Evolutionary conservation across 2,797 vertebrate genomes (phyloP).

Genomic region (Amniataba percoides): DNA sequence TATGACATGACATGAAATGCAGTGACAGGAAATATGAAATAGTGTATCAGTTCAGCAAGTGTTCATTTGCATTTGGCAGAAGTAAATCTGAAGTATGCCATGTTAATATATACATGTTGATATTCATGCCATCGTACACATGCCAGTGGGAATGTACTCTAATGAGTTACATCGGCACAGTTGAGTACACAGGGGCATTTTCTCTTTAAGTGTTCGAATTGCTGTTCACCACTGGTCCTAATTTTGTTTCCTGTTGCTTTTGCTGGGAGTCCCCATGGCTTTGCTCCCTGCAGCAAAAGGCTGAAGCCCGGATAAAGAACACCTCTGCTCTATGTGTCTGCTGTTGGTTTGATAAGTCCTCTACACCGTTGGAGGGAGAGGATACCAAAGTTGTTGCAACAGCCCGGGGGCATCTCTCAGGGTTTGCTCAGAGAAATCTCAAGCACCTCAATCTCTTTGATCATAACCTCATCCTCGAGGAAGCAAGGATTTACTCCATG

Average conservation of each 20-base stretch:
- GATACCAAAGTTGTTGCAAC: constrained; percentile 62
- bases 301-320: constrained; percentile 31
- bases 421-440: constrained; percentile 66
- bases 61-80: not conserved
- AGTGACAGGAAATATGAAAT: not conserved
- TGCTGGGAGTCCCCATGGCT: constrained; percentile 17
- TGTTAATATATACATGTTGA: not conserved
- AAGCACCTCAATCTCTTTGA: constrained; percentile 76
- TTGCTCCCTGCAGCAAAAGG: constrained; percentile 47
- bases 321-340: constrained; percentile 49
- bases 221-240: constrained; percentile 22
- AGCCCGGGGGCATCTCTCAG: constrained; percentile 69
- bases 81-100: not conserved
- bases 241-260: constrained; percentile 41
- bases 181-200: constrained; percentile 28
- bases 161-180: constrained; percentile 20
- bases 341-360: constrained; percentile 64
- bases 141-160: not conserved
- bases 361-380: constrained; percentile 45
- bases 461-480: constrained; percentile 60
- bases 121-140: not conserved
- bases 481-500: constrained; percentile 54
- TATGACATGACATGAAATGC: not conserved
- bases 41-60: not conserved
- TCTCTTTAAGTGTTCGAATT: constrained; percentile 10